Conservation (phyloP, 2,113 vertebrate species). For the Lanius collurio region DNA sequence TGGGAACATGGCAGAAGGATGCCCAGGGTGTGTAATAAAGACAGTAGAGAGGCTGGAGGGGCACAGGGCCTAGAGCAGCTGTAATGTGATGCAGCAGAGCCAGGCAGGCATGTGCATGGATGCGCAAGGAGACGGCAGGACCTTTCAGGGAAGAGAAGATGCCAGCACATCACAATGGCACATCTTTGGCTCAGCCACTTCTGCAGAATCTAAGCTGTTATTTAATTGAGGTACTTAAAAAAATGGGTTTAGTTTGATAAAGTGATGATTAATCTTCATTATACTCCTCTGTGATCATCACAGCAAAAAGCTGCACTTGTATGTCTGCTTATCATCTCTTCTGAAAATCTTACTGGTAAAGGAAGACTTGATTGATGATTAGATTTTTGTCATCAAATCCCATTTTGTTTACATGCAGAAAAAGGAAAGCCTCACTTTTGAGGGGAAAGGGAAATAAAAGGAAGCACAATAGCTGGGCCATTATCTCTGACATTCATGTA, state of each 20-base stretch:
- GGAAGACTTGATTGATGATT: not conserved
- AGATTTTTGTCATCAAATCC: not conserved
- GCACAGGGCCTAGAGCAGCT: not conserved
- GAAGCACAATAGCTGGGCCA: not conserved
- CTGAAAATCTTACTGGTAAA: not conserved
- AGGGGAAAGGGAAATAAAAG: not conserved
- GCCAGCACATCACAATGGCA: not conserved
- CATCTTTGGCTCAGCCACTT: not conserved
- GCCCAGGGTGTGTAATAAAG: not conserved
- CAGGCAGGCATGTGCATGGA: rapidly evolving
- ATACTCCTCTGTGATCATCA: not conserved
- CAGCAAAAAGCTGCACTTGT: not conserved
- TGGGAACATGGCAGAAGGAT: not conserved
- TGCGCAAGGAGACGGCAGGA: not conserved
- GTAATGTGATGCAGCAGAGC: not conserved
- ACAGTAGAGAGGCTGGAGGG: not conserved
- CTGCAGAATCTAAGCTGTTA: conserved; percentile 3
- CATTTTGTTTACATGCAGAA: not conserved
- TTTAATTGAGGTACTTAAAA: conserved; percentile 30
- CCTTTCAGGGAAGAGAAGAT: not conserved
- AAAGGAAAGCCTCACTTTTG: not conserved
- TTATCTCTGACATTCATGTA: conserved; percentile 8
- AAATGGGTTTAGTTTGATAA: not conserved
- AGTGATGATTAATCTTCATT: conserved; percentile 26
- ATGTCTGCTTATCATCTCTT: not conserved